phyloP scores from a whole-genome alignment of 2,797 vertebrate genomes.

The Sebastes jordani region DNA sequence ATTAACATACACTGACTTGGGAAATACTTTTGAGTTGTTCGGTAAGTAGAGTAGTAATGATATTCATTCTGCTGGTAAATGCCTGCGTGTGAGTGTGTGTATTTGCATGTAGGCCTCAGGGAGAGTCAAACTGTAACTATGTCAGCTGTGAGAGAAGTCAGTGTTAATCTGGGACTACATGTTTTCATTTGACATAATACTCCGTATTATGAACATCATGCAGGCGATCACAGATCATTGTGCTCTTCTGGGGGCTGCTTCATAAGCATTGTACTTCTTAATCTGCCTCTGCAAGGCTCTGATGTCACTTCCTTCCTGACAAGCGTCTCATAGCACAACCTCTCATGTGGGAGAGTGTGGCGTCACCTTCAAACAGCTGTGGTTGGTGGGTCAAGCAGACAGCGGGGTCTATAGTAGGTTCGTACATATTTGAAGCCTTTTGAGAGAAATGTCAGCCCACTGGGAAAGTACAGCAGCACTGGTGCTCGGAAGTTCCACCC shows the following conservation, averaged over 20 bases:
- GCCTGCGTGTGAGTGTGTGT: not conserved
- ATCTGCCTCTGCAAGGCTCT: not conserved
- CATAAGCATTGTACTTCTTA: not conserved
- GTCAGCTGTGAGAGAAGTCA: not conserved
- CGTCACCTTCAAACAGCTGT: not conserved
- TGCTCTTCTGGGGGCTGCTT: not conserved
- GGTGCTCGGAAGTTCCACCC: slow-evolving; percentile 64
- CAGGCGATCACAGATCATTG: not conserved
- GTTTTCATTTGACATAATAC: not conserved
- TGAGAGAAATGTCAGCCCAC: slow-evolving; percentile 51
- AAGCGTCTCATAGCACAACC: not conserved
- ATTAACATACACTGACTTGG: slow-evolving; percentile 56
- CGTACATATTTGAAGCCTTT: not conserved
- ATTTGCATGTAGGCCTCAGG: slow-evolving; percentile 37
- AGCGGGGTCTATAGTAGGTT: slow-evolving; percentile 15
- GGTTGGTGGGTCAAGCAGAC: slow-evolving; percentile 20
- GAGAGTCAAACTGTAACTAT: slow-evolving; percentile 27
- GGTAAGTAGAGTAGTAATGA: not conserved
- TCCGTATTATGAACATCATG: not conserved
- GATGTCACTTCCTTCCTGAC: slow-evolving; percentile 68
- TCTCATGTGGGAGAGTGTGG: not conserved
- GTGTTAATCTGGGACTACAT: not conserved
- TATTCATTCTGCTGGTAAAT: slow-evolving; percentile 59
- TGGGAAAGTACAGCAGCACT: slow-evolving; percentile 65
- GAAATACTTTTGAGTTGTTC: slow-evolving; percentile 30